Evolutionary conservation across 2,113 vertebrate species (phyloP), one percentile per base, ranked within the genome.

Genomic region (Pholis gunnellus): DNA sequence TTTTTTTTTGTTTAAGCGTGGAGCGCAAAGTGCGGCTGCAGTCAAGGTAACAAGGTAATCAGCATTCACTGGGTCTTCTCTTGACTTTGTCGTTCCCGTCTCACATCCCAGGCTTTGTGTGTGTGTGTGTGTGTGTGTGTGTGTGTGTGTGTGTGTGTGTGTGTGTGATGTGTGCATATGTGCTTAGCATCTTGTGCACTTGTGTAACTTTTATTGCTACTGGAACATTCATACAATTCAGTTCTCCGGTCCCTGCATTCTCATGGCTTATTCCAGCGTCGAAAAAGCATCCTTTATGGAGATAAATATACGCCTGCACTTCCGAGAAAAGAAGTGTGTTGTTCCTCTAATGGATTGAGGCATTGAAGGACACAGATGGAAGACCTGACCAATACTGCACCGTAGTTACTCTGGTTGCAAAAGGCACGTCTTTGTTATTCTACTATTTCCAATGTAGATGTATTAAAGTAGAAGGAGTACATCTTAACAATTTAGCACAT

Each of bases 41-140:
- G 54, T 52, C 70, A 82, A 60, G 15, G 27, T 68, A 74, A 69
- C 68, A 52, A 72, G 54, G 63, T 78, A 11, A 63, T 76, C 60
- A 56, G 66, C 52, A 75, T 82, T 82, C 75, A 60, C 20, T 15
- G 52, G n/a, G 20, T 70, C 52, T 44, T 48, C 11, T 67, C 31
- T 54, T 65, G 59, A 79, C 7, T 14, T 69, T 40, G 52, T 72
- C 27, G 11, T 40, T 75, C 36, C 34, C 27, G 10, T 75, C 15
- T 70, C 22, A 54, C 42, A 63, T 50, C 27, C 10, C 38, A 5
- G 22, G 6, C 52, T 69, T 27, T 40, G 52, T 69, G 63, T 46
- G 72, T 57, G 72, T 70, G 52, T 66, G 25, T 54, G 20, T 54
- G 48, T 50, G 20, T 52, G 18, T 22, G 48, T 50, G 48, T 50